Evolutionary conservation across 2,113 vertebrate genomes (phyloP).

Genomic region (Anguilla japonica): DNA sequence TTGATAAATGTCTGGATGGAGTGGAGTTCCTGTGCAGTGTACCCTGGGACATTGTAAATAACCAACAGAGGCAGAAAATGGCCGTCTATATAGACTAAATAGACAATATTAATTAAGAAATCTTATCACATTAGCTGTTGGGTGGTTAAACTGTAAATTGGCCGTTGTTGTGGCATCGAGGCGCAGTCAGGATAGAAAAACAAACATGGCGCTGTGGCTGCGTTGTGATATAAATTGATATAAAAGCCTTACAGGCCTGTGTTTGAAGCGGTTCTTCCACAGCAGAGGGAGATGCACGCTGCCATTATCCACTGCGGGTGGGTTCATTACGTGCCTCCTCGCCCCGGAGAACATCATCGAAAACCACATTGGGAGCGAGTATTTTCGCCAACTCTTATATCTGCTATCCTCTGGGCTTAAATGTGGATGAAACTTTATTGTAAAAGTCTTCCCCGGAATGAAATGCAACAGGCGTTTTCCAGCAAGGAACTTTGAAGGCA

Average conservation of each 20-base stretch:
- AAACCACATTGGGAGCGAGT: no score
- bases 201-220: not conserved
- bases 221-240: not conserved
- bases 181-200: not conserved
- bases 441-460: no score
- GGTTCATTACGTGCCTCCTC: not conserved
- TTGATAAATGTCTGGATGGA: conserved; percentile 53
- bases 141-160: not conserved
- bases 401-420: no score
- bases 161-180: conserved; percentile 20
- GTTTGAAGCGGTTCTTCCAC: not conserved
- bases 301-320: not conserved
- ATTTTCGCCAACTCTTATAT: no score
- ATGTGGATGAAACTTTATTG: no score
- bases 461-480: no score
- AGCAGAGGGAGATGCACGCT: not conserved
- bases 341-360: no score
- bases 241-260: not conserved
- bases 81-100: conserved; percentile 47
- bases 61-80: conserved; percentile 28
- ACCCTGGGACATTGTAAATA: conserved; percentile 42
- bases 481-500: no score
- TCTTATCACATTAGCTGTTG: conserved; percentile 41
- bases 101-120: conserved; percentile 51
- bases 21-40: conserved; percentile 32